Conservation (phyloP, 2,113 vertebrate species). For the Lagopus muta region DNA sequence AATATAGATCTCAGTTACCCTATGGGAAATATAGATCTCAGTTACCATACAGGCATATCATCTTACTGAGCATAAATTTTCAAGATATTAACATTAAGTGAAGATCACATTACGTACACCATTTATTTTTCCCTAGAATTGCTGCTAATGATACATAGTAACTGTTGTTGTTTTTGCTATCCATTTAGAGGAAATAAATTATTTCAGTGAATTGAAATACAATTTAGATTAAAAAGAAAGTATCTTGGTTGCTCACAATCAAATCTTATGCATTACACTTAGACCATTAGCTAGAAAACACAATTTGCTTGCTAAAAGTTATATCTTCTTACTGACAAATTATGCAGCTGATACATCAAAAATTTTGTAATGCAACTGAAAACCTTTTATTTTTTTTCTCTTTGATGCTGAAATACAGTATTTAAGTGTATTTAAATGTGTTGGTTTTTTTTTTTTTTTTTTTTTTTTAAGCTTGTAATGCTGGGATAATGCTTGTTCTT, state of each 20-base stretch:
- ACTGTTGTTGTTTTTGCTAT: not conserved
- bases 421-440: not conserved
- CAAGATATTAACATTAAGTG: too few relatives aligned
- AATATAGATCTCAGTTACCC: not conserved
- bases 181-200: not conserved
- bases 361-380: not conserved
- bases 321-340: not conserved
- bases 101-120: not conserved
- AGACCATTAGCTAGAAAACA: not conserved
- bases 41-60: rapidly evolving
- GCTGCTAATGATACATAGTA: not conserved
- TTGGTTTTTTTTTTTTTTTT: not conserved
- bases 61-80: too few relatives aligned
- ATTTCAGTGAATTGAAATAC: not conserved
- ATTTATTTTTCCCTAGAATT: not conserved
- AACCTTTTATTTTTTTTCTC: not conserved
- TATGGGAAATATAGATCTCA: not conserved
- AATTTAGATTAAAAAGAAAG: too few relatives aligned
- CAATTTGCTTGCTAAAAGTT: not conserved
- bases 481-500: not conserved
- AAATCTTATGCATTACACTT: not conserved
- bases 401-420: not conserved
- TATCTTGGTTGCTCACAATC: not conserved
- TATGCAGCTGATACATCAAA: not conserved
- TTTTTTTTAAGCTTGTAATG: not conserved